These are phyloP conservation scores for Phymanthus crucifer DNA, from an alignment of 92 coral and sea anemone genomes.

Conservation along the genomic window DNA sequence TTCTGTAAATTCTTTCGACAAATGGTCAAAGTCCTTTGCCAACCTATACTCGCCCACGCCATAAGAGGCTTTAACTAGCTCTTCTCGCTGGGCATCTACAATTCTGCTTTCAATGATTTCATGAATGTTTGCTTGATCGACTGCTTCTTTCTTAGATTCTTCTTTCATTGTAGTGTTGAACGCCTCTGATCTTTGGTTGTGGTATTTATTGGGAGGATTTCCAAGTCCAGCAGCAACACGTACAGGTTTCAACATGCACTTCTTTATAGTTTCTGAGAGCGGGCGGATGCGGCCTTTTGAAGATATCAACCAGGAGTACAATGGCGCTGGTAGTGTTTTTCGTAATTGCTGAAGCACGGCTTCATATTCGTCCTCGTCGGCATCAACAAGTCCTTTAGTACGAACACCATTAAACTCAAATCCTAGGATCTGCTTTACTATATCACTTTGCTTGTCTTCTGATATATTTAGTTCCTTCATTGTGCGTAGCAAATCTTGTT, in stretches of 20 bases:
- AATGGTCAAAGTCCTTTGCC: not conserved
- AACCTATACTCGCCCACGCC: not conserved
- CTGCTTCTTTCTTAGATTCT: conserved; percentile 27
- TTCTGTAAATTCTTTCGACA: not conserved
- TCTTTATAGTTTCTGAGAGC: conserved; percentile 45
- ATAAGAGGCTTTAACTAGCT: not conserved
- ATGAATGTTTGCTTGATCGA: not conserved
- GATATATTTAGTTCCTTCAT: conserved; percentile 15
- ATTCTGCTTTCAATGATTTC: not conserved
- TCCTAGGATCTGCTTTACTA: conserved; percentile 25
- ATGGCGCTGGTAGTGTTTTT: no score
- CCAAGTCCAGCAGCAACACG: conserved; percentile 61
- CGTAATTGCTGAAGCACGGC: no score
- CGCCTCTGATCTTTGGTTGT: conserved; percentile 57
- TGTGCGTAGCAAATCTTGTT: conserved; percentile 16
- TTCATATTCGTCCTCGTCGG: no score
- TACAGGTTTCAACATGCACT: conserved; percentile 53
- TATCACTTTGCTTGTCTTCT: conserved; percentile 17
- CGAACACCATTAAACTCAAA: conserved; percentile 35
- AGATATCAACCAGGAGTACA: not conserved
- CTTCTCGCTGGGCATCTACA: not conserved
- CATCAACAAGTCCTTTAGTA: conserved; percentile 33
- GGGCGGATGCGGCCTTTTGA: conserved; percentile 37
- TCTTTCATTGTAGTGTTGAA: conserved; percentile 48
- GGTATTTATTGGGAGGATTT: conserved; percentile 53